These are phyloP conservation scores for Pogonomyrmex californicus DNA, from an alignment of 1,140 invertebrate genomes.

Conservation along the genomic window DNA sequence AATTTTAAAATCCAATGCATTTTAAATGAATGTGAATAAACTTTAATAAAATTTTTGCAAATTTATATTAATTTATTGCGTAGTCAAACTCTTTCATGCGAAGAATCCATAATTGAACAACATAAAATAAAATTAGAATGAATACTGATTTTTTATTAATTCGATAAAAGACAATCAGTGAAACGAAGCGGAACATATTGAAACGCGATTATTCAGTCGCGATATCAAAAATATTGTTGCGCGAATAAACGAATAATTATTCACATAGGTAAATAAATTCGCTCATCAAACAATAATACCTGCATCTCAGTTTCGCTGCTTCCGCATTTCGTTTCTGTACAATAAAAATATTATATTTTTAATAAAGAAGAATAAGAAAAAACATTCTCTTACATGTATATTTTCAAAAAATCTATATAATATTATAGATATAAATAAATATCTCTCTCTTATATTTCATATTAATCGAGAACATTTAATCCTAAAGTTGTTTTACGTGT, in stretches of 20 bases:
- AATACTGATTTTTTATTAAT: conserved; percentile 9
- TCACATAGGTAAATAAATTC: conserved; percentile 18
- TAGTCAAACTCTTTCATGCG: background rate
- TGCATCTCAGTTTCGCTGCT: too few relatives aligned
- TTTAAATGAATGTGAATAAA: background rate
- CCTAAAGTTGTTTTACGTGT: too few relatives aligned
- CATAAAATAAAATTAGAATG: conserved; percentile 11
- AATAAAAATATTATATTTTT: background rate
- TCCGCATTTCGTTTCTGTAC: background rate
- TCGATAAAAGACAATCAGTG: background rate
- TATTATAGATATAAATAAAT: background rate
- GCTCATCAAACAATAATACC: background rate
- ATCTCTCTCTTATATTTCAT: background rate
- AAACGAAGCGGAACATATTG: background rate
- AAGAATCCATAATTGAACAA: background rate
- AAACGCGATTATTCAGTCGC: background rate
- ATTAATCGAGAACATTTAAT: background rate
- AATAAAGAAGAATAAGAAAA: conserved; percentile 3
- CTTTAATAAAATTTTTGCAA: conserved; percentile 6
- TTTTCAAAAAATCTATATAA: background rate
- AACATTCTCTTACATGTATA: too few relatives aligned
- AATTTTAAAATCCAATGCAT: background rate
- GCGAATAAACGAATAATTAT: conserved; percentile 30
- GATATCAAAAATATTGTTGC: conserved; percentile 10
- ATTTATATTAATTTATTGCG: background rate